Evolutionary conservation across 2,888 invertebrate species (phyloP).

Genomic region (Nectonema munidae): DNA sequence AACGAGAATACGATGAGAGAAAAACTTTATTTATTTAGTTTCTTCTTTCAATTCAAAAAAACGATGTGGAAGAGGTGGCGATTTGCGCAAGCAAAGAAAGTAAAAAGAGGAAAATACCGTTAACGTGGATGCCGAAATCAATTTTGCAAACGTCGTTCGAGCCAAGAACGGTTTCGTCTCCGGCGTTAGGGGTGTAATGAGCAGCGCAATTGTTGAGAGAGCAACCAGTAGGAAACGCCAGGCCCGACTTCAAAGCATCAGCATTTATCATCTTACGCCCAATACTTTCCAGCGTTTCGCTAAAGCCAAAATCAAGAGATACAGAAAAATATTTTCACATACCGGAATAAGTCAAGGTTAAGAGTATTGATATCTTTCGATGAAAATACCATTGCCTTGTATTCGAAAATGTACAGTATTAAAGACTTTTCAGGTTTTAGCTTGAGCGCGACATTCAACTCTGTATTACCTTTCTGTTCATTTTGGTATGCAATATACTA

Average conservation of each 20-base stretch:
- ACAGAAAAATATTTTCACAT: not conserved
- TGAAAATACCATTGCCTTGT: no score
- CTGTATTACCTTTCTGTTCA: no score
- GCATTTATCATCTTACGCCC: slow-evolving; percentile 66
- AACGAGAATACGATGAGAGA: no score
- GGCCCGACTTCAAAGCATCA: slow-evolving; percentile 57
- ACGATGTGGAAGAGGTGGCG: no score
- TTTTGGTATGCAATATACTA: no score
- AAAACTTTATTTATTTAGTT: no score
- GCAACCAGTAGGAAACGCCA: slow-evolving; percentile 71
- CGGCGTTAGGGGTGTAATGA: slow-evolving; percentile 95
- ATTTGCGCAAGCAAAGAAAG: slow-evolving; percentile 10
- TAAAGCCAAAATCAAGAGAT: slow-evolving; percentile 18
- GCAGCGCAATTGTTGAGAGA: slow-evolving; percentile 96
- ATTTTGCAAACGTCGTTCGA: slow-evolving; percentile 94
- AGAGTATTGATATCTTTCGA: no score
- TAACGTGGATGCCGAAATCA: slow-evolving; percentile 88
- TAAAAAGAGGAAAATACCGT: slow-evolving; percentile 30
- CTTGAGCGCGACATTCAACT: no score
- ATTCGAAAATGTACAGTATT: no score
- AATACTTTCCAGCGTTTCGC: slow-evolving; percentile 61
- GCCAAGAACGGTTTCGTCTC: slow-evolving; percentile 62
- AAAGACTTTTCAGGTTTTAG: no score
- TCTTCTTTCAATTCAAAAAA: no score
- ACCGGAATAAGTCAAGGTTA: not conserved